phyloP scores from a whole-genome alignment of 2,888 invertebrate species.

The Drosophila prostipennis region DNA sequence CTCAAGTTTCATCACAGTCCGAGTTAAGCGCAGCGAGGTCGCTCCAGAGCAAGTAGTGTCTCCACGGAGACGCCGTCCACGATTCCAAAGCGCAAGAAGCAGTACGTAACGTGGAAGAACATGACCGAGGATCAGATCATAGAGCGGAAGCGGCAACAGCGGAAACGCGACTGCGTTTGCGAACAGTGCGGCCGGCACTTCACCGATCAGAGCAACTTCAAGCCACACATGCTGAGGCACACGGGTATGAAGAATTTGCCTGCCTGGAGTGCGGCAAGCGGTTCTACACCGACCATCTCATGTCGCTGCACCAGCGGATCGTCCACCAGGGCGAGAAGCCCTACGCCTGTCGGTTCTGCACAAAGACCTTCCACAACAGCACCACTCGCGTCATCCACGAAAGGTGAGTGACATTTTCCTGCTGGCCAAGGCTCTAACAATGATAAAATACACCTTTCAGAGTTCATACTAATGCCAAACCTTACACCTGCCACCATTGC shows the following conservation, averaged over 20 bases:
- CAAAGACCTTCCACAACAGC: slow-evolving; percentile 77
- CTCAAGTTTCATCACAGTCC: neutral
- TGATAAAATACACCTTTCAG: slow-evolving; percentile 44
- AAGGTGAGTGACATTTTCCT: slow-evolving; percentile 54
- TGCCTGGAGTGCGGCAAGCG: slow-evolving; percentile 49
- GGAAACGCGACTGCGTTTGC: slow-evolving; percentile 57
- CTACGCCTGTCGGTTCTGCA: slow-evolving; percentile 76
- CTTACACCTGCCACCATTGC: slow-evolving; percentile 75
- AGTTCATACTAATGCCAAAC: slow-evolving; percentile 79
- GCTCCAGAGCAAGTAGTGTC: neutral
- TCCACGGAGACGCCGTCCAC: neutral
- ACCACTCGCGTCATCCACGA: slow-evolving; percentile 79
- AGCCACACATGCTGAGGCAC: slow-evolving; percentile 64
- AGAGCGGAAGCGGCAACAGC: slow-evolving; percentile 54
- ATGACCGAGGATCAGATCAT: slow-evolving; percentile 56
- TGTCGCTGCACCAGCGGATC: slow-evolving; percentile 54
- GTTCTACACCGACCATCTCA: slow-evolving; percentile 62
- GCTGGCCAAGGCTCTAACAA: neutral
- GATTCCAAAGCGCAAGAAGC: slow-evolving; percentile 29
- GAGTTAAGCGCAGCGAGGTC: neutral
- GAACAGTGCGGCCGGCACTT: slow-evolving; percentile 67
- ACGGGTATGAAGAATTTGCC: slow-evolving; percentile 58
- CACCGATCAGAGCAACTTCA: slow-evolving; percentile 68
- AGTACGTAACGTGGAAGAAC: slow-evolving; percentile 61
- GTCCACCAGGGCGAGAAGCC: slow-evolving; percentile 81